phyloP scores from a whole-genome alignment of 2,888 invertebrate genomes.

The Nomada ferruginata region DNA sequence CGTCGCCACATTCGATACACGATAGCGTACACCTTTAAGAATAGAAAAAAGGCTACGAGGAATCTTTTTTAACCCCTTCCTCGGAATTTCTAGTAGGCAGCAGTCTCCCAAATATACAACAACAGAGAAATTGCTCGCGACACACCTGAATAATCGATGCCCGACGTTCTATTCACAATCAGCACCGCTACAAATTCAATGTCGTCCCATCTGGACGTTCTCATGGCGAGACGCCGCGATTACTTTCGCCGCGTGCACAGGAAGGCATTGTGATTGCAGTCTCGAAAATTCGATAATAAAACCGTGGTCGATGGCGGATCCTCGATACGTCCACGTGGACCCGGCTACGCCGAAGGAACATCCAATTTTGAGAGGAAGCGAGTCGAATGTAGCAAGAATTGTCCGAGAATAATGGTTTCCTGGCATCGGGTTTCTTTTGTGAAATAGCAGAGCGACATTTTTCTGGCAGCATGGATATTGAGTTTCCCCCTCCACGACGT shows the following conservation, averaged over 20 bases:
- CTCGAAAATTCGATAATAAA: conserved; percentile 54
- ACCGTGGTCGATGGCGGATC: conserved; percentile 30
- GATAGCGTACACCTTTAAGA: too few relatives aligned
- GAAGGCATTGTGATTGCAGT: conserved; percentile 53
- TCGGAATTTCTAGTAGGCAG: too few relatives aligned
- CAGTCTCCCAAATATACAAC: too few relatives aligned
- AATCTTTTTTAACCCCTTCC: too few relatives aligned
- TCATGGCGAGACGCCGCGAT: conserved; percentile 6
- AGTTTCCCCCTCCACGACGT: conserved; percentile 44
- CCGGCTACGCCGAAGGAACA: conserved; percentile 34
- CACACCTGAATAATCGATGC: not conserved
- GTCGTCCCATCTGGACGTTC: not conserved
- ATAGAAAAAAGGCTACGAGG: too few relatives aligned
- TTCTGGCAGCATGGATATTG: conserved; percentile 64
- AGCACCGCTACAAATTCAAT: conserved; percentile 10
- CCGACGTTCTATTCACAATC: not conserved
- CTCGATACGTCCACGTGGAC: conserved; percentile 47
- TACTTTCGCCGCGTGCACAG: conserved; percentile 36
- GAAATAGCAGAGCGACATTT: conserved; percentile 69
- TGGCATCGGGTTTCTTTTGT: conserved; percentile 66
- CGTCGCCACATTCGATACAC: too few relatives aligned
- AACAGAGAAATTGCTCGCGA: not conserved
- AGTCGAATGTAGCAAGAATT: conserved; percentile 63
- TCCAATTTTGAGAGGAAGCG: conserved; percentile 63
- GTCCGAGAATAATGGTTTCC: conserved; percentile 67